Percentiles rank a stretch among this genome's conserved stretches.
phyloP scores from a whole-genome alignment of 2,113 vertebrate species.

The Ovibos moschatus region DNA sequence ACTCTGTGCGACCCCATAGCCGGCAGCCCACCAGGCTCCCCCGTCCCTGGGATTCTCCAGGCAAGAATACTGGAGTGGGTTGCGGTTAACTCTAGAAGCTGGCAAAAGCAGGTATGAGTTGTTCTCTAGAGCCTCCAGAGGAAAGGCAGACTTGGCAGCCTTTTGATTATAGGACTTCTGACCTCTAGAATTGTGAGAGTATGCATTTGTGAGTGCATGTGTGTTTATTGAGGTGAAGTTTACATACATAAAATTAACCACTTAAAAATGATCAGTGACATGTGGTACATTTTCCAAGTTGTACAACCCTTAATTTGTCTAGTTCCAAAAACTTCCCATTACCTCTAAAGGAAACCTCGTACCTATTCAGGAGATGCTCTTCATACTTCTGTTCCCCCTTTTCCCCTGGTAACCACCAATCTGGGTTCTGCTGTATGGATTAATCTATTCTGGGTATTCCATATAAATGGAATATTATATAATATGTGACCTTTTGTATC shows the following conservation, averaged over 20 bases:
- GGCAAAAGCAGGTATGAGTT: neutral
- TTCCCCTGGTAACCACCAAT: neutral
- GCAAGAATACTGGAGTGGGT: no score
- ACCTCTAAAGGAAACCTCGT: neutral
- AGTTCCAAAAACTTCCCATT: neutral
- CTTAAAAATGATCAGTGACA: neutral
- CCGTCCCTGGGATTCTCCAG: no score
- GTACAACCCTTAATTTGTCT: neutral
- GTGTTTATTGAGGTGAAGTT: neutral
- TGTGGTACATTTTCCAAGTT: neutral
- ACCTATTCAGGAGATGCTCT: neutral
- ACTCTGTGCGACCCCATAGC: no score
- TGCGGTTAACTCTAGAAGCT: neutral
- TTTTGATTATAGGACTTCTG: neutral
- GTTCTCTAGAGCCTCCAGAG: neutral
- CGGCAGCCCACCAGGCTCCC: no score
- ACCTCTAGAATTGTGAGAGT: neutral
- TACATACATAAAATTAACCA: neutral
- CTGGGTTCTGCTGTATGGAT: neutral
- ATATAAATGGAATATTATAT: neutral
- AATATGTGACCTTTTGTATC: neutral
- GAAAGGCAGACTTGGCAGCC: neutral
- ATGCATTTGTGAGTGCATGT: neutral
- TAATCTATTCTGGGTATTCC: neutral
- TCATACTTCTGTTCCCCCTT: neutral